phyloP scores from a whole-genome alignment of 2,888 invertebrate species.

The Micoletzkya japonica region DNA sequence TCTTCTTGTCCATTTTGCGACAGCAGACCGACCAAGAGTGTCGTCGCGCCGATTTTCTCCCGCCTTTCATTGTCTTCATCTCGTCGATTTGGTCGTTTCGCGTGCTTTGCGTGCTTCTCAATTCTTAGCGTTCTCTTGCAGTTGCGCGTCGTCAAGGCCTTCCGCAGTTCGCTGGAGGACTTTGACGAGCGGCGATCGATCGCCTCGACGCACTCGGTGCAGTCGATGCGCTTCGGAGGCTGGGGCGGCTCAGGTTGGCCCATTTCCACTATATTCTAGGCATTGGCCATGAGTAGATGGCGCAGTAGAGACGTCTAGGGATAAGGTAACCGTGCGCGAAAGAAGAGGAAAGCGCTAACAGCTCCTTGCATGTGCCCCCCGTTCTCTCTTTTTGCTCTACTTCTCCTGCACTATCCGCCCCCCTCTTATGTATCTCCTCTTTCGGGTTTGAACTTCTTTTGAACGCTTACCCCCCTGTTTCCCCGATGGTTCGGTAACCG shows the following conservation, averaged over 20 bases:
- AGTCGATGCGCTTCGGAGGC: constrained; percentile 59
- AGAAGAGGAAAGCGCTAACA: too few relatives aligned
- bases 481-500: too few relatives aligned
- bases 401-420: background rate
- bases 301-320: too few relatives aligned
- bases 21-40: too few relatives aligned
- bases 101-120: background rate
- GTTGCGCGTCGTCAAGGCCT: constrained; percentile 99
- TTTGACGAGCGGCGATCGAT: constrained; percentile 97
- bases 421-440: background rate
- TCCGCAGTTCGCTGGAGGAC: constrained; percentile 99
- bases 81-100: background rate
- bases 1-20: too few relatives aligned
- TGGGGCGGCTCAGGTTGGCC: constrained; percentile 32
- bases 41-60: background rate
- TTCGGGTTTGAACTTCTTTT: too few relatives aligned
- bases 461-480: too few relatives aligned
- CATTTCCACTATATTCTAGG: too few relatives aligned
- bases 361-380: too few relatives aligned
- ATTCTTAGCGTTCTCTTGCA: constrained; percentile 68
- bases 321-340: too few relatives aligned
- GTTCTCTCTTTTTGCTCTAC: background rate
- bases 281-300: too few relatives aligned
- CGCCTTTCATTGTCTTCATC: constrained; percentile 1
- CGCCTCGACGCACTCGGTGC: constrained; percentile 89